Conservation (phyloP, 2,888 invertebrate genomes). For the Spisula subtruncata region DNA sequence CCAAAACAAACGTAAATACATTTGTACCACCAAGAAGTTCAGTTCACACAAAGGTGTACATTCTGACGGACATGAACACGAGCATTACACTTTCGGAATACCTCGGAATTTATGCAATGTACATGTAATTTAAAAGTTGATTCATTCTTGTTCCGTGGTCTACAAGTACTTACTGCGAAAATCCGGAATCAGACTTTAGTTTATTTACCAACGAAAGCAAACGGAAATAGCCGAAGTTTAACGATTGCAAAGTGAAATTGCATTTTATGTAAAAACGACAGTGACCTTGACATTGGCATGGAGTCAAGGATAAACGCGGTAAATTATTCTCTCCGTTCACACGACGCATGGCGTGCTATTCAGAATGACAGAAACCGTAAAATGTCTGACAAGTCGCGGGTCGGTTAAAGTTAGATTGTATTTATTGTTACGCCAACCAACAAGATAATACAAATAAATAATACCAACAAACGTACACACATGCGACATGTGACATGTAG, state of each 20-base stretch:
- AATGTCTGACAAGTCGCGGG: not conserved
- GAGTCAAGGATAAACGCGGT: not conserved
- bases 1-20: not conserved
- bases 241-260: not conserved
- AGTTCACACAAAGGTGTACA: not conserved
- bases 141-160: no score
- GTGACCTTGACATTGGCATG: not conserved
- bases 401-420: not conserved
- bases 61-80: not conserved
- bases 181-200: no score
- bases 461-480: not conserved
- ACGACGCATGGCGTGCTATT: no score
- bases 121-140: no score
- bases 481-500: not conserved
- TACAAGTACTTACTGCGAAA: no score
- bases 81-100: no score
- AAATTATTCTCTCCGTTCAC: not conserved
- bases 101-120: no score
- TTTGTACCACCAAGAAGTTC: not conserved
- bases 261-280: not conserved
- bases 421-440: not conserved
- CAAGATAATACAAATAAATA: not conserved
- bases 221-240: not conserved
- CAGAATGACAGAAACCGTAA: not conserved
- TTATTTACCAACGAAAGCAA: no score